Base-by-base conservation (phyloP, 2,797 vertebrate species). In the Pantherophis vulpinus region DNA sequence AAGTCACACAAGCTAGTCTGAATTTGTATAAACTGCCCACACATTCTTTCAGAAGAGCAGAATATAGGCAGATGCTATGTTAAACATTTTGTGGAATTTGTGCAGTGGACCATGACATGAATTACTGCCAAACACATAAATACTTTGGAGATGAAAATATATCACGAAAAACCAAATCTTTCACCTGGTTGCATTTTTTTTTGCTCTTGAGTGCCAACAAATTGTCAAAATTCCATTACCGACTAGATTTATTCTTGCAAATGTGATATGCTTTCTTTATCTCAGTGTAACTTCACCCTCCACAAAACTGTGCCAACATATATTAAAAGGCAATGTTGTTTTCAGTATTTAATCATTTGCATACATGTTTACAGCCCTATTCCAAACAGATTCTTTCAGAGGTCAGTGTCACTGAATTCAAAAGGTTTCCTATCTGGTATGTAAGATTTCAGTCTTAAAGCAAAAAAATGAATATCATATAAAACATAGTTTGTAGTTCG, bases 181-280 rank as follows among this genome's bases (percentile, higher is more conserved):
- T 25, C 3, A 92, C 92, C 74, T 93, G 90, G 5, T n/a, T 25
- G 54, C 29, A 8, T 16, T 92, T 18, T 89, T 51, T 91, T 92
- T 83, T 83, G 66, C 60, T 93, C 90, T 59, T 95, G 89, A 95
- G 42, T 14, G 25, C 16, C 61, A 87, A 90, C 20, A 42, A 42
- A 70, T 55, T 93, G 90, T 88, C 90, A 88, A 83, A 91, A 88
- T 88, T 91, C 86, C 93, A 91, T 91, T 91, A 93, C 63, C 10
- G 66, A 55, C 29, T 20, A 54, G 86, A 93, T 88, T 93, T 93
- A 91, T 88, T 88, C 56, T 88, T 83, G 29, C 47, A 93, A 79
- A 93, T 93, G 20, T 91, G 86, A 56, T 47, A 29, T 47, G 83
- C 55, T 88, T 88, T 88, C 86, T 60, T 79, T 51, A 79, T 66